Percentiles rank a stretch among this genome's conserved stretches.
Conservation (phyloP, 1,140 invertebrate species). For the Hyles euphorbiae region DNA sequence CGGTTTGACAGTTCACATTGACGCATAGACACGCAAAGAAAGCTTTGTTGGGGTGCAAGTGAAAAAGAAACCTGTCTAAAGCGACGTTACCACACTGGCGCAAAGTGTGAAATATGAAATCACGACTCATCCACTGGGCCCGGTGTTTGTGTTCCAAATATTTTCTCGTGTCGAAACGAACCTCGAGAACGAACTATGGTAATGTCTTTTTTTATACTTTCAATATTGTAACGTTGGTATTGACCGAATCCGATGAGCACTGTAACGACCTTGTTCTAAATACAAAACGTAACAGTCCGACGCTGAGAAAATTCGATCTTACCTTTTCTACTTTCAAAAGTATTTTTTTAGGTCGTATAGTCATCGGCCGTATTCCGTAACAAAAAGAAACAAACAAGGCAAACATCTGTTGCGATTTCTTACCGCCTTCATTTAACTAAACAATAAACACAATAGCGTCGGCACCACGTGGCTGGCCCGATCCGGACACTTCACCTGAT, state of each 20-base stretch:
- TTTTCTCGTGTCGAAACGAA: conserved; percentile 64
- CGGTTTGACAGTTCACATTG: conserved; percentile 3
- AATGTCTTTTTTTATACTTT: conserved; percentile 40
- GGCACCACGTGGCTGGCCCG: conserved; percentile 49
- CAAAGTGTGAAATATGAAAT: conserved; percentile 74
- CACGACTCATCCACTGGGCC: conserved; percentile 65
- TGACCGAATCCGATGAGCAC: conserved; percentile 29
- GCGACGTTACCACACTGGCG: conserved; percentile 58
- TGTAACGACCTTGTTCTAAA: conserved; percentile 38
- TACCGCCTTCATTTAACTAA: conserved; percentile 25
- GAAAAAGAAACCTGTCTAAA: conserved; percentile 61
- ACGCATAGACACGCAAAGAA: conserved; percentile 4
- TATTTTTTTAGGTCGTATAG: conserved; percentile 13
- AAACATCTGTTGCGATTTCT: conserved; percentile 50
- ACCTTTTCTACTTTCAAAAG: conserved; percentile 12
- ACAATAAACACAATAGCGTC: conserved; percentile 48
- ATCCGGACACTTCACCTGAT: conserved; percentile 44
- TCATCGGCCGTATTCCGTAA: conserved; percentile 25
- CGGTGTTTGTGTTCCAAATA: conserved; percentile 70
- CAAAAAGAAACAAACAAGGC: conserved; percentile 31
- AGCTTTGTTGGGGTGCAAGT: conserved; percentile 35
- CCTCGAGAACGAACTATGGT: conserved; percentile 39
- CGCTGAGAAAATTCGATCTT: conserved; percentile 16
- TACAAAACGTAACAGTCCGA: conserved; percentile 8
- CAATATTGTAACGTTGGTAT: conserved; percentile 28